These are phyloP conservation scores for Heliopora coerulea DNA, from an alignment of 92 coral and sea anemone species.

Conservation along the genomic window DNA sequence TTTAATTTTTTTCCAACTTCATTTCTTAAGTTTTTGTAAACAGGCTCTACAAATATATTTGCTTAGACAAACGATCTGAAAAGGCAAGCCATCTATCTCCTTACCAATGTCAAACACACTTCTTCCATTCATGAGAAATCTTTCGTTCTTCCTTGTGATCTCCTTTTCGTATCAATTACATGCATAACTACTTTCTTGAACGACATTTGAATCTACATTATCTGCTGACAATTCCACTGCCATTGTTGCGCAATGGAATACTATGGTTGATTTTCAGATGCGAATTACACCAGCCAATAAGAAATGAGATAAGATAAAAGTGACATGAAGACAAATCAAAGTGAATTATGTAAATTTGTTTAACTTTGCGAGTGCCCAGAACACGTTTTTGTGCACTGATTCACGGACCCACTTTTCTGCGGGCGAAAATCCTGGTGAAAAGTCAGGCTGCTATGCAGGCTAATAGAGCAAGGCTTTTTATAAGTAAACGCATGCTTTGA, in stretches of 20 bases:
- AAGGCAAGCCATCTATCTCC: background rate
- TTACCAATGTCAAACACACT: background rate
- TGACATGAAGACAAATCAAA: background rate
- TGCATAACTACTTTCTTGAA: background rate
- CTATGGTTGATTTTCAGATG: background rate
- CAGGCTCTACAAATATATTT: background rate
- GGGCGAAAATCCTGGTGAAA: conserved; percentile 8
- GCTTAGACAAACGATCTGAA: background rate
- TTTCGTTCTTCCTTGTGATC: background rate
- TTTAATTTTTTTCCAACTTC: conserved; percentile 5
- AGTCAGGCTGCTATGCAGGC: conserved; percentile 13
- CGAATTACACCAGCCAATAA: conserved; percentile 8
- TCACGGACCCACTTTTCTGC: conserved; percentile 16
- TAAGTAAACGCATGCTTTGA: no score
- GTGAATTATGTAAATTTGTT: background rate
- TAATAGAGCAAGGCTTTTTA: no score
- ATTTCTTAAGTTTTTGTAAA: background rate
- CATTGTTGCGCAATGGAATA: background rate
- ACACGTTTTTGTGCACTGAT: conserved; percentile 23
- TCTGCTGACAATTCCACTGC: background rate
- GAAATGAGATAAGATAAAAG: background rate
- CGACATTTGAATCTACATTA: background rate
- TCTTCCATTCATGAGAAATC: conserved; percentile 2
- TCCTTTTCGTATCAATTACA: background rate
- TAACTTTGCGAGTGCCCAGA: conserved; percentile 3